Conservation (phyloP, 2,797 vertebrate species). For the Artibeus jamaicensis region DNA sequence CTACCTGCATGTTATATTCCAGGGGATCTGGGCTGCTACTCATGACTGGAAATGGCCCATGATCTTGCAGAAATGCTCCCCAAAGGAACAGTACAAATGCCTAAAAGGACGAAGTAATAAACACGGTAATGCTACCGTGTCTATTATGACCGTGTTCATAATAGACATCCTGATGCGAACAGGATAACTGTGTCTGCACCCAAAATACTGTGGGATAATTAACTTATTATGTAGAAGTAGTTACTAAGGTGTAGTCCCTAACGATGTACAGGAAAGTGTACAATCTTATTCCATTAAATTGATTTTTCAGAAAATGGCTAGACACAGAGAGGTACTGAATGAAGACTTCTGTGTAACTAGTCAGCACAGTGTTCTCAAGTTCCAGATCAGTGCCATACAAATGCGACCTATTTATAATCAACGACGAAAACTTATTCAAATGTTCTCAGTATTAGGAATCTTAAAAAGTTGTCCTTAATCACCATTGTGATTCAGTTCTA, state of each 20-base stretch:
- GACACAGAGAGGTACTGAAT: background rate
- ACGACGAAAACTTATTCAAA: background rate
- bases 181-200: background rate
- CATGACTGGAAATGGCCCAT: constrained; percentile 81
- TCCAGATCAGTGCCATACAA: background rate
- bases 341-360: background rate
- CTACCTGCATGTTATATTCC: constrained; percentile 86
- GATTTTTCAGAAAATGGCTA: constrained; percentile 14
- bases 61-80: constrained; percentile 85
- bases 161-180: background rate
- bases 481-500: background rate
- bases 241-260: background rate
- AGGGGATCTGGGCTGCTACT: constrained; percentile 81
- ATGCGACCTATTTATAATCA: background rate
- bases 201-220: background rate
- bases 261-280: background rate
- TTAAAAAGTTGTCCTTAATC: background rate
- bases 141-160: no score
- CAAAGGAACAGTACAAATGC: constrained; percentile 82
- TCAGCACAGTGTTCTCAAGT: background rate
- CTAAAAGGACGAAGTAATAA: constrained; percentile 73
- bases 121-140: background rate
- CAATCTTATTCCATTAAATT: background rate
- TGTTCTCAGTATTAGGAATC: background rate
- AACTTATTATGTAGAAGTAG: background rate